Percentiles rank a stretch among this genome's conserved stretches.
These are phyloP conservation scores for Idaea straminata DNA, from an alignment of 2,888 invertebrate genomes.

Conservation along the genomic window DNA sequence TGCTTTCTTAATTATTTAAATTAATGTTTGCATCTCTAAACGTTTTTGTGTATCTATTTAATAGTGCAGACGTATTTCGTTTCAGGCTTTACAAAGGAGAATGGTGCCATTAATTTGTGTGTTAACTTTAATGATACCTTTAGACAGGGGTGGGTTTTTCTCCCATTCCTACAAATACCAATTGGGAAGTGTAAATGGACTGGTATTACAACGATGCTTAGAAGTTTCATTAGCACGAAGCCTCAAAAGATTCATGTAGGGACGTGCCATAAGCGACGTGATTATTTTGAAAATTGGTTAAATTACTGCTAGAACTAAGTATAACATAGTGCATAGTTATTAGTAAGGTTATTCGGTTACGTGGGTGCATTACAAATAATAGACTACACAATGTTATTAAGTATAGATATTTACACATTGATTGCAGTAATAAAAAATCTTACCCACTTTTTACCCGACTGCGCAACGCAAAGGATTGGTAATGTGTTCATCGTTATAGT, in stretches of 20 bases:
- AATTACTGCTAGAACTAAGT: slow-evolving; percentile 11
- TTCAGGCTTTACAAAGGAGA: slow-evolving; percentile 28
- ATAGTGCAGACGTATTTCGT: slow-evolving; percentile 6
- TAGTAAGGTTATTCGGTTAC: neutral
- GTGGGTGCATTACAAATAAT: neutral
- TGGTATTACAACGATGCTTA: slow-evolving; percentile 70
- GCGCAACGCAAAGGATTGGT: no score
- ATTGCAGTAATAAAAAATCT: no score
- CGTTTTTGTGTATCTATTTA: no score
- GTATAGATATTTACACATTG: neutral
- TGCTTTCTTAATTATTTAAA: no score
- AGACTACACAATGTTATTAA: neutral
- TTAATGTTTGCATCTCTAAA: no score
- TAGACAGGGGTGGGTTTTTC: slow-evolving; percentile 61
- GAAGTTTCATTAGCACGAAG: slow-evolving; percentile 73
- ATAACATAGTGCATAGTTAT: slow-evolving; percentile 6
- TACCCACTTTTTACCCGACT: no score
- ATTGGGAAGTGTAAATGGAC: slow-evolving; percentile 71
- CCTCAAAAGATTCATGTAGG: slow-evolving; percentile 71
- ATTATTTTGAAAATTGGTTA: slow-evolving; percentile 68
- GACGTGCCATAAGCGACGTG: slow-evolving; percentile 72
- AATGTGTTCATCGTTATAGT: no score
- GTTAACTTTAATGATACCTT: slow-evolving; percentile 63
- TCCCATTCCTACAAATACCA: slow-evolving; percentile 58
- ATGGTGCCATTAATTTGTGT: slow-evolving; percentile 59